Base-by-base conservation (phyloP, 2,113 vertebrate species). In the Phycodurus eques region DNA sequence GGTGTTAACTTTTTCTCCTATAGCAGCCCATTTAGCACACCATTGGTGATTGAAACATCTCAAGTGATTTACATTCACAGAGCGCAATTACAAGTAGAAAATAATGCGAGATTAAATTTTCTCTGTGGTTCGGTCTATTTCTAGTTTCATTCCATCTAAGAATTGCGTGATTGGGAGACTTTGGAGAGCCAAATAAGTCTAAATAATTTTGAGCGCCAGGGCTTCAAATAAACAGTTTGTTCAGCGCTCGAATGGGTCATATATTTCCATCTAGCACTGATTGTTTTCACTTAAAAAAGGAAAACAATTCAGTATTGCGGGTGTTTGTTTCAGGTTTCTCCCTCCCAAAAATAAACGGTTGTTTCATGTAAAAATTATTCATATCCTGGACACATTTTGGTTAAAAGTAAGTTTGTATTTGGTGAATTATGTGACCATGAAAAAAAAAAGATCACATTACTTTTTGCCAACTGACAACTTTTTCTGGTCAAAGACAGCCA, bases 181-280 rank as follows among this genome's bases (percentile, higher is more conserved):
- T 54, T 71, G 67, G 68, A 76, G 85, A 79, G 77, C 65, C 65
- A 68, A 19, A 80, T 46, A 68, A 78, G 72, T 81, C 68, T 62
- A 73, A 87, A 77, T 83, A 81, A 80, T 78, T 83, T 80, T 65
- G 72, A 80, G 80, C 84, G 82, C 68, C 70, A 67, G 74, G 72
- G 79, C 82, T 83, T 88, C 78, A 85, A 88, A 89, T 86, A 73
- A 86, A 85, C 71, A 80, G 54, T 71, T 70, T 64, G 15, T 59
- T 72, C 65, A 42, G 60, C 42, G 56, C 70, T 59, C 22, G 44
- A 67, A 53, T 60, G 22, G 49, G 73, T 62, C 72, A 81, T 57
- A 74, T 79, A 59, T 64, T 71, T 81, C 43, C 42, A 81, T 73
- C 76, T 69, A 17, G 8, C 7, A 2, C 14, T 61, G 31, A 56